These are phyloP conservation scores for Perca fluviatilis DNA, from an alignment of 2,113 vertebrate species.

Conservation along the genomic window DNA sequence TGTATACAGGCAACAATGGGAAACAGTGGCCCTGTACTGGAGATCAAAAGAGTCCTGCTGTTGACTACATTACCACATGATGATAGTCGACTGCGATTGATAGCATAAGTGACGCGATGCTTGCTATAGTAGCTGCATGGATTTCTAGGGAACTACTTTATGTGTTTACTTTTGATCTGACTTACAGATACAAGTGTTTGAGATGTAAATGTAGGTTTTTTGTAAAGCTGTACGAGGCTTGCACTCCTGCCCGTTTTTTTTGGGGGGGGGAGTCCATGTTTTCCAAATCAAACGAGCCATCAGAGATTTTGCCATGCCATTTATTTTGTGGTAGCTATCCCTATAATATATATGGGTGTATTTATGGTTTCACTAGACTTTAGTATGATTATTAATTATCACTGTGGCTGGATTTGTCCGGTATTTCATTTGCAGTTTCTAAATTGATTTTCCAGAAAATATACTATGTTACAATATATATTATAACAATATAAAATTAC, in stretches of 20 bases:
- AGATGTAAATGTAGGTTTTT: neutral
- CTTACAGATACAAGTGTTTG: neutral
- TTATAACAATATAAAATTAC: neutral
- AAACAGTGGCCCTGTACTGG: neutral
- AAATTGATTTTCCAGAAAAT: neutral
- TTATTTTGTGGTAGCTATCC: too few species aligned
- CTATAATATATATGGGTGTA: too few species aligned
- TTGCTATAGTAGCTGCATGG: neutral
- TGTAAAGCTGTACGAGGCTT: too few species aligned
- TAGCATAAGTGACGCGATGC: neutral
- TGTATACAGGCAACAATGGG: constrained; percentile 8
- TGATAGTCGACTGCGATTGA: neutral
- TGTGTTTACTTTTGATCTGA: neutral
- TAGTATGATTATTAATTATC: neutral
- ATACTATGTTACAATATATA: too few species aligned
- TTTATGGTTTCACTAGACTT: neutral
- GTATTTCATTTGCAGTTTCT: neutral
- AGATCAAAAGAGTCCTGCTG: constrained; percentile 10
- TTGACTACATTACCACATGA: neutral
- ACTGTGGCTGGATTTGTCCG: neutral
- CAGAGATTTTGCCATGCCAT: too few species aligned
- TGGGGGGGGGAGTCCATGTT: neutral
- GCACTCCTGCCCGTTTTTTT: neutral
- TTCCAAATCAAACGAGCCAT: neutral
- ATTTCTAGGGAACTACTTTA: neutral